These are phyloP conservation scores for Bombus pyrosoma DNA, from an alignment of 1,140 invertebrate species.

Conservation along the genomic window DNA sequence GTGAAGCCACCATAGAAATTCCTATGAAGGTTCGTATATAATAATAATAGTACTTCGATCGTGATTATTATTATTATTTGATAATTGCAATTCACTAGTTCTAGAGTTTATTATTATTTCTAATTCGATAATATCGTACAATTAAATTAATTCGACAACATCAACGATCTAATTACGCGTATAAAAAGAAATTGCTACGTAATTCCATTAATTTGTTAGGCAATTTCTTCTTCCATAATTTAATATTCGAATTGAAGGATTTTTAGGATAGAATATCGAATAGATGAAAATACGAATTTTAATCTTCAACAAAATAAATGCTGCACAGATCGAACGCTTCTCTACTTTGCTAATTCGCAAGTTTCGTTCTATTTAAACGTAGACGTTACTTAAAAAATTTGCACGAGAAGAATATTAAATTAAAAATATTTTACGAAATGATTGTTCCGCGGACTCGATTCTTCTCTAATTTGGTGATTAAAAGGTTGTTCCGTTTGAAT, in stretches of 20 bases:
- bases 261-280: neutral
- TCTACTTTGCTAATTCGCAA: too few species aligned
- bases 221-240: neutral
- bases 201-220: too few species aligned
- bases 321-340: neutral
- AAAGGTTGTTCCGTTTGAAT: neutral
- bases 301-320: neutral
- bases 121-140: neutral
- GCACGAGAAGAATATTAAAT: neutral
- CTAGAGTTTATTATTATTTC: neutral
- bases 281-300: neutral
- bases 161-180: neutral
- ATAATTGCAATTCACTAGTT: neutral
- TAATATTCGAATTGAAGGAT: neutral
- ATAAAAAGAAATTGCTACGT: neutral
- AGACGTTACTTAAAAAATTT: neutral
- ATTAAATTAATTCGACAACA: neutral
- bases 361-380: too few species aligned
- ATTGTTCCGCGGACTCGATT: neutral
- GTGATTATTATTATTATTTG: neutral
- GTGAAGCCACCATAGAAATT: conserved; percentile 92
- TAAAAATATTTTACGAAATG: neutral
- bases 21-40: conserved; percentile 88
- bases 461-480: neutral
- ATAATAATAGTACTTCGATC: neutral